Evolutionary conservation across 1,140 invertebrate genomes (phyloP), one percentile per base, ranked within the genome.

Genomic region (Apocrypta bakeri): DNA sequence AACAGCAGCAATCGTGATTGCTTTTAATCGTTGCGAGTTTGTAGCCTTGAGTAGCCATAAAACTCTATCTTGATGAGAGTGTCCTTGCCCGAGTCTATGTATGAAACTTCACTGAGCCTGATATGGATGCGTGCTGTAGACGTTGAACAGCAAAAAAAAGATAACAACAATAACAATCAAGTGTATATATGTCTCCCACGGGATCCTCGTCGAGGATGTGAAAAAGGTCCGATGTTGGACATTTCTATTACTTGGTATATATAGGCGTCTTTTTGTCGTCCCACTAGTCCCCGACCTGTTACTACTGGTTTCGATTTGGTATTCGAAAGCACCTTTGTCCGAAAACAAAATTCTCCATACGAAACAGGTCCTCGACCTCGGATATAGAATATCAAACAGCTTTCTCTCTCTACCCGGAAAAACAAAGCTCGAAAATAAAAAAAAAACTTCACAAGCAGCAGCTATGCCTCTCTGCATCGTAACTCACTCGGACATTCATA

Each of bases 31-130:
- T 64, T 40, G 61, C 42, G 25, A 56, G 40, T 56, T 11, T 31
- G n/a, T 48, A 73, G 33, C 79, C 71, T 81, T 74, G 37, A 33
- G 37, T 68, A 56, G 24, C 79, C 56, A 73, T 73, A 80, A 80
- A 80, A 63, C 31, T 80, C 68, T 66, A 81, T 74, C 79, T 69
- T 69, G 79, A 81, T 75, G 72, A 81, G 66, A 17, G 27, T 69
- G 79, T 81, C 79, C 79, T 75, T 81, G 72, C 33, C 48, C 79
- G 79, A 64, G 56, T 81, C 77, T 79, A 64, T 42, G 40, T 71
- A 56, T 40, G 33, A 79, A 79, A 37, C 27, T 33, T 42, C 1
- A 29, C 21, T 9, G 21, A 48, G 42, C 56, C 79, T 42, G 71
- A 75, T 81, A 81, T 75, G 79, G 79, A 31, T 3, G 40, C 24